Conservation (phyloP, 2,888 invertebrate species). For the Agrochola litura region DNA sequence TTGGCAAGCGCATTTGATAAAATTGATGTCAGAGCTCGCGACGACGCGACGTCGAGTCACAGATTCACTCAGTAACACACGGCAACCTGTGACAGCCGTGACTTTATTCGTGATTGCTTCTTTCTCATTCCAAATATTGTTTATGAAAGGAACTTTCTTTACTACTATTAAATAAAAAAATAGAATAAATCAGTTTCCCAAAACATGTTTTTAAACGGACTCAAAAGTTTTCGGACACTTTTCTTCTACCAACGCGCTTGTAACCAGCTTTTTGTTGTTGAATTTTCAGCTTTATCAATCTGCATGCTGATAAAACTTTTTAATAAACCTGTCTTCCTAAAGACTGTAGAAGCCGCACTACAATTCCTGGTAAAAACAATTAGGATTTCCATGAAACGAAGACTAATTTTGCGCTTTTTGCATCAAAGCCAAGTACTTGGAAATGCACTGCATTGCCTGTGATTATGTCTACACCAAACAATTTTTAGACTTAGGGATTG, state of each 20-base stretch:
- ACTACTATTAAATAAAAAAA: background rate
- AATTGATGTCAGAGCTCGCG: slow-evolving; percentile 58
- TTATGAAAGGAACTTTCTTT: slow-evolving; percentile 18
- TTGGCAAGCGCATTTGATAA: slow-evolving; percentile 61
- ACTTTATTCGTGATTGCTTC: slow-evolving; percentile 37
- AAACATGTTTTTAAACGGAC: background rate
- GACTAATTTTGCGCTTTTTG: background rate
- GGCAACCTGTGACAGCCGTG: slow-evolving; percentile 44
- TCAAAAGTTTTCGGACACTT: background rate
- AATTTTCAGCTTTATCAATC: background rate
- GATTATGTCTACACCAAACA: background rate
- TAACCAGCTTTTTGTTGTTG: background rate
- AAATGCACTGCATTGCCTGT: background rate
- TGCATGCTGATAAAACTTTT: background rate
- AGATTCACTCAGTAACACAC: slow-evolving; percentile 38
- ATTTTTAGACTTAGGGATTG: background rate
- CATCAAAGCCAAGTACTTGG: background rate
- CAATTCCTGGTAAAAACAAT: background rate
- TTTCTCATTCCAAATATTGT: slow-evolving; percentile 43
- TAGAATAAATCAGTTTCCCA: background rate
- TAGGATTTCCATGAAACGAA: background rate
- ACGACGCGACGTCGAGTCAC: slow-evolving; percentile 29
- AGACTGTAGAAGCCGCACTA: background rate
- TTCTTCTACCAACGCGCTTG: background rate
- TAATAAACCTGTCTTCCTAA: background rate